Evolutionary conservation across 2,113 vertebrate species (phyloP), one percentile per base, ranked within the genome.

Genomic region (Chelonoidis abingdonii): DNA sequence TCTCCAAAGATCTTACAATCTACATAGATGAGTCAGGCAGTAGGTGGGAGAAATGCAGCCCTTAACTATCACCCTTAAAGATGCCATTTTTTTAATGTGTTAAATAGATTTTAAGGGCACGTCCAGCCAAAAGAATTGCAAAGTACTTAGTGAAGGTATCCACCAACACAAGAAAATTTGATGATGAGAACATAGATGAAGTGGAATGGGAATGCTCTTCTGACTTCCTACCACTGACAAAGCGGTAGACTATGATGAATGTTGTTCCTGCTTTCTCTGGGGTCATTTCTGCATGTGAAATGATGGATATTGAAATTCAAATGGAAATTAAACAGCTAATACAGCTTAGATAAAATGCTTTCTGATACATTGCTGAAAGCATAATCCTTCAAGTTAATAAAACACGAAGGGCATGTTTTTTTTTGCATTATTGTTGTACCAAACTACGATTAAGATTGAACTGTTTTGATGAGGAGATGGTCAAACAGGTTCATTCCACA

Each of bases 331-430:
- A 96, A 94, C 35, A 91, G 84, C 84, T 90, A 94, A 96, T 88
- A 78, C 22, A 92, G 80, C 47, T 91, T 83, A 97, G 93, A 95
- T 90, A 96, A 96, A 96, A 94, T 94, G n/a, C 91, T 96, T 97
- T 90, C 84, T 93, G 72, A 83, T 93, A 94, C 52, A 80, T 86
- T 97, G 78, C 76, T 97, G 94, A 94, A 97, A 97, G 89, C 89
- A 87, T 96, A 96, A 97, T 97, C 35, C 41, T 97, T 97, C 94
- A 98, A 94, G 49, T 91, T 96, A 97, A 95, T 96, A 93, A 96
- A 97, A 96, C 44, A 79, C 84, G 56, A 94, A 12, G 14, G 47
- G 56, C 24, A 17, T 38, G 16, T 17, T 88, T 53, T 88, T 53
- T 96, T 96, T 83, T 92, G 5, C 9, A 47, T 89, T 91, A 24